phyloP scores from a whole-genome alignment of 2,888 invertebrate genomes.

The Slavum lentiscoides region DNA sequence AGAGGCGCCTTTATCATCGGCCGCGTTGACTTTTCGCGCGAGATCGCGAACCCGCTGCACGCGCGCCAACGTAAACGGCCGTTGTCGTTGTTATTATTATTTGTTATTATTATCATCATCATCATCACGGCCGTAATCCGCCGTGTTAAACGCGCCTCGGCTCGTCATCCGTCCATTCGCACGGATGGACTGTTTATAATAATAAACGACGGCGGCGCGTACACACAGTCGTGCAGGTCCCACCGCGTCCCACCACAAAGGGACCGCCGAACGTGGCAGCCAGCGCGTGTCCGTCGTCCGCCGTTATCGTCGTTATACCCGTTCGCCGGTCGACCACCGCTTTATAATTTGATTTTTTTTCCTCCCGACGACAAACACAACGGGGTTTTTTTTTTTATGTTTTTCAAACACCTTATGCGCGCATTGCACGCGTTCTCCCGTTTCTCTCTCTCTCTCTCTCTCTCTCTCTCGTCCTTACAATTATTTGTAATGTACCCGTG shows the following conservation, averaged over 20 bases:
- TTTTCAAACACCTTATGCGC: neutral
- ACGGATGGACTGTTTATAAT: constrained; percentile 48
- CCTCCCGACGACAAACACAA: constrained; percentile 3
- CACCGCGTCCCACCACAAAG: constrained; percentile 32
- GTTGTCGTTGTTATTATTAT: neutral
- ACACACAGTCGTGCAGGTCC: neutral
- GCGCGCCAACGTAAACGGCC: neutral
- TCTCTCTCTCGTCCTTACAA: neutral
- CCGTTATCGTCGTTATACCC: constrained; percentile 23
- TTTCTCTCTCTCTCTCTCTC: neutral
- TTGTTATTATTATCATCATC: constrained; percentile 15
- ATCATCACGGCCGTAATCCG: constrained; percentile 22
- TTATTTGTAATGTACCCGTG: too few relatives aligned
- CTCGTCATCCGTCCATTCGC: constrained; percentile 14
- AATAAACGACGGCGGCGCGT: constrained; percentile 14
- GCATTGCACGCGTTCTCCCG: neutral
- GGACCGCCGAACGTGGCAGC: neutral
- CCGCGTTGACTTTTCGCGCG: constrained; percentile 35
- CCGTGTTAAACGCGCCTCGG: constrained; percentile 32
- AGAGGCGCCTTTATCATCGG: constrained; percentile 38
- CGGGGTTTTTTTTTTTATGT: neutral
- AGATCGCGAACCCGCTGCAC: constrained; percentile 17
- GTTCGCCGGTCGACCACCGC: constrained; percentile 8
- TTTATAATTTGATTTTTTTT: constrained; percentile 32
- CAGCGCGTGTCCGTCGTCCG: neutral